phyloP scores from a whole-genome alignment of 2,888 invertebrate genomes.

The Isoperla grammatica region DNA sequence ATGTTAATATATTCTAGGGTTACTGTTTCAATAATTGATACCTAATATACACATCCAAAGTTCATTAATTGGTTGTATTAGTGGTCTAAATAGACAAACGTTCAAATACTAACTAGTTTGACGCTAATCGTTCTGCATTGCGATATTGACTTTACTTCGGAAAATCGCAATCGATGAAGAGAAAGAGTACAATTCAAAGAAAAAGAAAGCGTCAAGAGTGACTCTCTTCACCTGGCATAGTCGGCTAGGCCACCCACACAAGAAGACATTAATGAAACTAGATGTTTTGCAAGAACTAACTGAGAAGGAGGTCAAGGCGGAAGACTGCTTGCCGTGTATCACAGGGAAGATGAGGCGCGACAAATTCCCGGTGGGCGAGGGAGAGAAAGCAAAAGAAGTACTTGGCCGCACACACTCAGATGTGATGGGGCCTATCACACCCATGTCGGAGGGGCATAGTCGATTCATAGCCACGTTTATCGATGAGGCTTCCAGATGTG shows the following conservation, averaged over 20 bases:
- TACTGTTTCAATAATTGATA: no score
- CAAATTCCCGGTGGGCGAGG: conserved; percentile 8
- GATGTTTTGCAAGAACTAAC: conserved; percentile 5
- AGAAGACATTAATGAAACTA: background rate
- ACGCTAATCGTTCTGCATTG: no score
- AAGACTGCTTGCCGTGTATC: background rate
- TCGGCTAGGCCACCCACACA: conserved; percentile 7
- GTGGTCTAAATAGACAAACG: no score
- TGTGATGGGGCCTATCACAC: conserved; percentile 11
- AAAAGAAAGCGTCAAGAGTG: conserved; percentile 4
- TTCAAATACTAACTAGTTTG: no score
- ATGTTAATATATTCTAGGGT: no score
- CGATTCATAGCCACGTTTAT: conserved; percentile 10
- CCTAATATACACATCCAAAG: no score
- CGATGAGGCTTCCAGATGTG: conserved; percentile 9
- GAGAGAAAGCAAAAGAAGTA: conserved; percentile 8
- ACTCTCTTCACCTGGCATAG: conserved; percentile 5
- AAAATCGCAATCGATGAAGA: no score
- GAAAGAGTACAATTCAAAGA: no score
- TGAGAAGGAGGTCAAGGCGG: conserved; percentile 7
- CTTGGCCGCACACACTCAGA: conserved; percentile 6
- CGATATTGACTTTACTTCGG: no score
- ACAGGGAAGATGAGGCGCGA: conserved; percentile 14
- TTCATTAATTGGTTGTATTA: no score
- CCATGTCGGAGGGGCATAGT: conserved; percentile 4